Evolutionary conservation across 2,797 vertebrate species (phyloP).

Genomic region (Halcyon badia): DNA sequence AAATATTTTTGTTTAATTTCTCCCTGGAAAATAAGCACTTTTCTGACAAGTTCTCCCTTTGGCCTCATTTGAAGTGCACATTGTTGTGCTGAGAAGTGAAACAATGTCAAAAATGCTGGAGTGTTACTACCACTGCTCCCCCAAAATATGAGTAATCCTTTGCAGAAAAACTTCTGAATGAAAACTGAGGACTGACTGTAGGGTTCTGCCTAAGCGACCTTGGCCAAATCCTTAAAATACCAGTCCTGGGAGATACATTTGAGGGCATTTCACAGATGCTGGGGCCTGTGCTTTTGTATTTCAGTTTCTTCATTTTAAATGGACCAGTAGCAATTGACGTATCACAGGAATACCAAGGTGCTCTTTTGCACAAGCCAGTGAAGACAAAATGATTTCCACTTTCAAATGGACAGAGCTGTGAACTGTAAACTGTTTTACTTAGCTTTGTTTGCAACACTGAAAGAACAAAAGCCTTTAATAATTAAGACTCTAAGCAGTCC

Average conservation of each 20-base stretch:
- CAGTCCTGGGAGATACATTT: neutral
- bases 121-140: neutral
- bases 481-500: neutral
- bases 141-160: neutral
- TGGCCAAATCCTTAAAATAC: neutral
- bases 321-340: neutral
- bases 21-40: neutral
- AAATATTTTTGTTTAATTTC: neutral
- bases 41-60: neutral
- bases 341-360: neutral
- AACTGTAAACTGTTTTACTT: neutral
- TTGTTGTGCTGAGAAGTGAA: neutral
- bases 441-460: neutral
- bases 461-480: neutral
- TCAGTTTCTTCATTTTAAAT: neutral
- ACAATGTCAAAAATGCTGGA: neutral
- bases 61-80: neutral
- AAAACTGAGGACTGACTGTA: neutral
- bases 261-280: neutral
- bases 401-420: accelerated
- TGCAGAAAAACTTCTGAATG: neutral
- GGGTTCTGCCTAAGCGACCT: neutral
- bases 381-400: neutral
- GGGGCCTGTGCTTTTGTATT: neutral
- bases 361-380: neutral